A percentile compares a stretch with the other conserved stretches of the same genome.
Conservation (phyloP, 2,797 vertebrate species). For the Pagetopsis macropterus region DNA sequence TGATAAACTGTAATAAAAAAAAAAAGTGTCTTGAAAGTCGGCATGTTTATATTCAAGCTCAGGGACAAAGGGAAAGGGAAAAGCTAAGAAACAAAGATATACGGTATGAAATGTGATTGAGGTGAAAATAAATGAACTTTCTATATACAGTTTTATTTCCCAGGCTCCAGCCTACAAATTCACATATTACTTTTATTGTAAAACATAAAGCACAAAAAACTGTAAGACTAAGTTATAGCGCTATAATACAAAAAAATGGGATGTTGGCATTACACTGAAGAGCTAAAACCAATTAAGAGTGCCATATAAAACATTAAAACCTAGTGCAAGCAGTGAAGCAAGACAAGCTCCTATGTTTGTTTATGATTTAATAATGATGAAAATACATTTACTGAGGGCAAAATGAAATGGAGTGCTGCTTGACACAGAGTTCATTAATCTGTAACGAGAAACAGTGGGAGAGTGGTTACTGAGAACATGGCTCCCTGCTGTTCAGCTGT, state of each 20-base stretch:
- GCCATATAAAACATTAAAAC: constrained; percentile 11
- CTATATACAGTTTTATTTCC: neutral
- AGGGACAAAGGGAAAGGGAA: neutral
- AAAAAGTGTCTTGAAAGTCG: neutral
- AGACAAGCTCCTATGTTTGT: constrained; percentile 56
- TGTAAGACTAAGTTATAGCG: too few relatives aligned
- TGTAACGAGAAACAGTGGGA: constrained; percentile 69
- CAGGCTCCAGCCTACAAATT: neutral
- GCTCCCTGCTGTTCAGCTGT: constrained; percentile 77
- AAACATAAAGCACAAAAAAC: too few relatives aligned
- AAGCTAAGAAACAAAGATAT: neutral
- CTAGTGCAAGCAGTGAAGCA: constrained; percentile 34
- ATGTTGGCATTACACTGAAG: constrained; percentile 3
- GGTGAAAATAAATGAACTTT: neutral
- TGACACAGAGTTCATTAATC: constrained; percentile 76
- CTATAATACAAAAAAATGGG: constrained; percentile 1
- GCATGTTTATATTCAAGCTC: neutral
- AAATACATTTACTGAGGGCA: constrained; percentile 62
- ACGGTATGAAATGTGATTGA: neutral
- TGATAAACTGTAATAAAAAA: neutral
- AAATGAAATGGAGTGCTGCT: constrained; percentile 68
- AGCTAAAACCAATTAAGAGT: constrained; percentile 17
- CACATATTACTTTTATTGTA: neutral
- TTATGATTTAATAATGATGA: constrained; percentile 66
- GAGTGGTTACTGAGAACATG: constrained; percentile 71